A percentile compares a stretch with the other conserved stretches of the same genome.
phyloP scores from a whole-genome alignment of 1,140 invertebrate species.

The Leptopilina boulardi region DNA sequence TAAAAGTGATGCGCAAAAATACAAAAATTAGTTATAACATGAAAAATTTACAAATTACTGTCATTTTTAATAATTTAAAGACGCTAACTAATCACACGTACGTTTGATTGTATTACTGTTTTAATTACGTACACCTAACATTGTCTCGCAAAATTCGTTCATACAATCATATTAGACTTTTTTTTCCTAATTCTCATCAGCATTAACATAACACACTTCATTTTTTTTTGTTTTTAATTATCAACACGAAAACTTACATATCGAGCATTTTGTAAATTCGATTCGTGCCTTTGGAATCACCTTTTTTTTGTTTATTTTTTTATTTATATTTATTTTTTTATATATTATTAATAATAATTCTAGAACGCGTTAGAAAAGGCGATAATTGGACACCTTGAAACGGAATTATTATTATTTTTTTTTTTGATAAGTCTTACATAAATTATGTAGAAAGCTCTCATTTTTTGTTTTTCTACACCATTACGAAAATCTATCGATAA shows the following conservation, averaged over 20 bases:
- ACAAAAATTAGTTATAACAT: slow-evolving; percentile 40
- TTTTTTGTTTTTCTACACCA: slow-evolving; percentile 36
- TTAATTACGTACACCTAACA: slow-evolving; percentile 15
- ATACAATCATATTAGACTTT: background rate
- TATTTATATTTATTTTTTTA: background rate
- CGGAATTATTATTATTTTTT: background rate
- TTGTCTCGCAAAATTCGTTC: slow-evolving; percentile 16
- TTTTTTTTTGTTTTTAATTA: background rate
- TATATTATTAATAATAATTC: slow-evolving; percentile 41
- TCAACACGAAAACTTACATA: background rate
- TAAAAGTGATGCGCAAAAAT: slow-evolving; percentile 50
- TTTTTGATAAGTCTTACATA: slow-evolving; percentile 33
- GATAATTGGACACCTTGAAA: slow-evolving; percentile 44
- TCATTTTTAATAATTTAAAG: slow-evolving; percentile 33
- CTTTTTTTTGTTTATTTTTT: background rate
- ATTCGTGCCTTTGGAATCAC: background rate
- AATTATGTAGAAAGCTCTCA: slow-evolving; percentile 49
- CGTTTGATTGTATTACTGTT: slow-evolving; percentile 36
- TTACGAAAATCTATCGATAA: slow-evolving; percentile 53
- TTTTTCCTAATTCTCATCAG: background rate
- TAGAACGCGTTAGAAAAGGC: slow-evolving; percentile 53
- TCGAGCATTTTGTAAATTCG: background rate
- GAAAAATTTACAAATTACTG: slow-evolving; percentile 32
- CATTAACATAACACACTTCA: slow-evolving; percentile 22
- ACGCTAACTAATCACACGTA: slow-evolving; percentile 36